phyloP scores from a whole-genome alignment of 2,888 invertebrate species.

The Apotomis turbidana region DNA sequence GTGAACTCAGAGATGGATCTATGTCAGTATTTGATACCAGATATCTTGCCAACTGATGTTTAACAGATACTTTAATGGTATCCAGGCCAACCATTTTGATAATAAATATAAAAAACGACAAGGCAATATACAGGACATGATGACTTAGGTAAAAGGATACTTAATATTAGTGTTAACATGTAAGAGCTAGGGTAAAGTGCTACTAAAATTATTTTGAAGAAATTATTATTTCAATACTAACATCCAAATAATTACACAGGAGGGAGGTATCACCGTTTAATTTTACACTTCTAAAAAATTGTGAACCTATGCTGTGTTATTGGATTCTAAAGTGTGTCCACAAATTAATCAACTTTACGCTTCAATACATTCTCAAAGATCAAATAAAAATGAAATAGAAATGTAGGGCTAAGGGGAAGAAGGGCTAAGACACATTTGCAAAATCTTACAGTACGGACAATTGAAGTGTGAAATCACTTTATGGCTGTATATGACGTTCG shows the following conservation, averaged over 20 bases:
- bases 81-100: slow-evolving; percentile 19
- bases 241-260: background rate
- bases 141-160: slow-evolving; percentile 14
- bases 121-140: slow-evolving; percentile 39
- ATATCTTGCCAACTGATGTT: slow-evolving; percentile 89
- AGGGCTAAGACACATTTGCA: no score
- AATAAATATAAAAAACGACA: slow-evolving; percentile 33
- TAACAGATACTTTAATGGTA: slow-evolving; percentile 56
- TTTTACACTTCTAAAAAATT: no score
- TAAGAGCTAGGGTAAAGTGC: slow-evolving; percentile 17
- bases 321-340: background rate
- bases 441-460: no score
- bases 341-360: background rate
- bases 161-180: slow-evolving; percentile 6
- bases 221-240: background rate
- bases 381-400: no score
- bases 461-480: no score
- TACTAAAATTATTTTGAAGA: background rate
- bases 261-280: background rate
- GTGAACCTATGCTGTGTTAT: no score
- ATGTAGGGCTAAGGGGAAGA: no score
- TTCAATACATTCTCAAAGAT: no score
- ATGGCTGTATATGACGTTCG: no score
- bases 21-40: slow-evolving; percentile 90
- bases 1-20: slow-evolving; percentile 88